phyloP scores from a whole-genome alignment of 2,888 invertebrate species.

The Drosophila mulleri region DNA sequence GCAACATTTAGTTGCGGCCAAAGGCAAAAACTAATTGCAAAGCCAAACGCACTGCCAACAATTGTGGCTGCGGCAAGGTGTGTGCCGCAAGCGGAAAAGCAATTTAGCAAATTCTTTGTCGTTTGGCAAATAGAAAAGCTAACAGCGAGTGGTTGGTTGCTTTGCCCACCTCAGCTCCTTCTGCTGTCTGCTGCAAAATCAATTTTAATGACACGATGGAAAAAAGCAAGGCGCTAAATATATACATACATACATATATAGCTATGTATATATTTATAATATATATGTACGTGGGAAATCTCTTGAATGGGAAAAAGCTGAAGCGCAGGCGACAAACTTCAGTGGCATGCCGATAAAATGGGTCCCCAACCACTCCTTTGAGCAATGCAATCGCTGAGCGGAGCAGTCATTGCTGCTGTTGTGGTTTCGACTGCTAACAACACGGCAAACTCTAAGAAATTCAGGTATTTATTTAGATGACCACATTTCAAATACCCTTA shows the following conservation, averaged over 20 bases:
- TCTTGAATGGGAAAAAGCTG: slow-evolving; percentile 37
- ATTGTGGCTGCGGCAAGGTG: slow-evolving; percentile 35
- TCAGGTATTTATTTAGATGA: neutral
- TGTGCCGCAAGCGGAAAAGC: slow-evolving; percentile 67
- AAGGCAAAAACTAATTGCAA: slow-evolving; percentile 76
- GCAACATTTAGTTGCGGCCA: slow-evolving; percentile 72
- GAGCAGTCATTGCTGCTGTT: slow-evolving; percentile 36
- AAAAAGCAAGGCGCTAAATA: slow-evolving; percentile 46
- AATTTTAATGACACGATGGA: slow-evolving; percentile 75
- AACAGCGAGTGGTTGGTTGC: slow-evolving; percentile 54
- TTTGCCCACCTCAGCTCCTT: slow-evolving; percentile 7
- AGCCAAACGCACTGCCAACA: slow-evolving; percentile 72
- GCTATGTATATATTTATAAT: slow-evolving; percentile 39
- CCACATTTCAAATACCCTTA: slow-evolving; percentile 24
- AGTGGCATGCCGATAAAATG: slow-evolving; percentile 66
- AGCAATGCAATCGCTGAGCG: slow-evolving; percentile 33
- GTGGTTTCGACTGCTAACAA: slow-evolving; percentile 26
- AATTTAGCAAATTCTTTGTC: slow-evolving; percentile 80
- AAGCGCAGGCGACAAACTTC: slow-evolving; percentile 56
- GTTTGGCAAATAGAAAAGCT: slow-evolving; percentile 73
- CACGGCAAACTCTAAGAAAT: neutral
- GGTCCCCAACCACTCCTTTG: neutral
- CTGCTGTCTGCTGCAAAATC: slow-evolving; percentile 60
- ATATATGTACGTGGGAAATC: slow-evolving; percentile 39
- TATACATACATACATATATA: slow-evolving; percentile 28